These are phyloP conservation scores for Agrenia bidenticulata DNA, from an alignment of 2,888 invertebrate genomes.

Conservation along the genomic window DNA sequence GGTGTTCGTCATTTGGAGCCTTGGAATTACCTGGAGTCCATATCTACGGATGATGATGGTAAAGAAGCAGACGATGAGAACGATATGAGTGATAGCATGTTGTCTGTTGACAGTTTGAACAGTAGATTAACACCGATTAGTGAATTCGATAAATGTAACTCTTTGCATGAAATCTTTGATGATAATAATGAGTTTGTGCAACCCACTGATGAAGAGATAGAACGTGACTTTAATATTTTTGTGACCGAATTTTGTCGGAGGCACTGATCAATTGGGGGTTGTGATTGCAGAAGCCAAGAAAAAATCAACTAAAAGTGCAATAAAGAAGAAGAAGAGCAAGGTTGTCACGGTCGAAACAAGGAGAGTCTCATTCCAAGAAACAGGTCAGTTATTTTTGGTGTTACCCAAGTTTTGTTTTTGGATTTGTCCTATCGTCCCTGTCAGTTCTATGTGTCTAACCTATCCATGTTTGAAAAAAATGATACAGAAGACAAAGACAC, in stretches of 20 bases:
- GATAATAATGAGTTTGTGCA: conserved; percentile 12
- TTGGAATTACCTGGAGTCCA: not conserved
- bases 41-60: not conserved
- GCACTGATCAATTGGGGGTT: not conserved
- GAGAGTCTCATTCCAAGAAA: conserved; percentile 53
- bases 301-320: conserved; percentile 14
- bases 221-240: not conserved
- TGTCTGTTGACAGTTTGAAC: conserved; percentile 4
- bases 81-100: not conserved
- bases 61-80: not conserved
- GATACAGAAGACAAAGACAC: conserved; percentile 17
- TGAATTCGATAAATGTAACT: not conserved
- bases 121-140: conserved; percentile 12
- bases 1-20: too few relatives aligned
- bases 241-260: not conserved
- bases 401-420: not conserved
- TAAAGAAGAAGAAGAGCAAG: conserved; percentile 9
- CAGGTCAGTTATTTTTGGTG: conserved; percentile 32
- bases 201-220: not conserved
- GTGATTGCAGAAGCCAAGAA: conserved; percentile 12
- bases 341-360: conserved; percentile 53
- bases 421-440: conserved; percentile 7
- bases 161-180: too few relatives aligned
- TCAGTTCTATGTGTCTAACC: not conserved
- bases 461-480: conserved; percentile 9